Conservation (phyloP, 1,140 invertebrate species). For the Meloidogyne exigua region DNA sequence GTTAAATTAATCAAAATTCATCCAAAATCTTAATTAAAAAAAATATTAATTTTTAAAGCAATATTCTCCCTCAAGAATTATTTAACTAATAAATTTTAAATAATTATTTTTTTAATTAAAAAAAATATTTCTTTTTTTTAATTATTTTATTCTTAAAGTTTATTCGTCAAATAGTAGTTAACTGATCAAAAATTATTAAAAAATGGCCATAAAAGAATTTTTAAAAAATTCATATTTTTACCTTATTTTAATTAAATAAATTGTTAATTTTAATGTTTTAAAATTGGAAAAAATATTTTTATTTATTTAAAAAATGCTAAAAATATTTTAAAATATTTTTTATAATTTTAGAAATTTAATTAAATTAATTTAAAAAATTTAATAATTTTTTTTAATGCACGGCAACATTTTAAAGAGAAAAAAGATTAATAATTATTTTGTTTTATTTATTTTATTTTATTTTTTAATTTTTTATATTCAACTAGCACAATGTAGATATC, state of each 20-base stretch:
- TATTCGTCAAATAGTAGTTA: slow-evolving; percentile 1
- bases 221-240: too few species aligned
- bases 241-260: too few species aligned
- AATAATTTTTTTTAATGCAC: background rate
- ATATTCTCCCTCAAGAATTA: background rate
- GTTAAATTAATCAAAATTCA: too few species aligned
- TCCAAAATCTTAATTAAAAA: too few species aligned
- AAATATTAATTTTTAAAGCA: too few species aligned
- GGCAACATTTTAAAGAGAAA: background rate
- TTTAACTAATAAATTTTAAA: slow-evolving; percentile 3
- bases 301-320: too few species aligned
- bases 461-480: slow-evolving; percentile 6
- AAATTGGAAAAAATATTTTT: too few species aligned
- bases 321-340: background rate
- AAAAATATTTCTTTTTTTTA: background rate
- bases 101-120: background rate
- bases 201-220: background rate
- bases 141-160: background rate
- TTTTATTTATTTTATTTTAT: background rate
- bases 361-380: background rate
- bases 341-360: background rate
- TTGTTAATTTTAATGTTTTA: too few species aligned
- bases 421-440: background rate
- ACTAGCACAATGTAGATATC: background rate
- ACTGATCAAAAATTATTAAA: background rate